Evolutionary conservation across 2,797 vertebrate genomes (phyloP).

Genomic region (Clarias laeviceps): DNA sequence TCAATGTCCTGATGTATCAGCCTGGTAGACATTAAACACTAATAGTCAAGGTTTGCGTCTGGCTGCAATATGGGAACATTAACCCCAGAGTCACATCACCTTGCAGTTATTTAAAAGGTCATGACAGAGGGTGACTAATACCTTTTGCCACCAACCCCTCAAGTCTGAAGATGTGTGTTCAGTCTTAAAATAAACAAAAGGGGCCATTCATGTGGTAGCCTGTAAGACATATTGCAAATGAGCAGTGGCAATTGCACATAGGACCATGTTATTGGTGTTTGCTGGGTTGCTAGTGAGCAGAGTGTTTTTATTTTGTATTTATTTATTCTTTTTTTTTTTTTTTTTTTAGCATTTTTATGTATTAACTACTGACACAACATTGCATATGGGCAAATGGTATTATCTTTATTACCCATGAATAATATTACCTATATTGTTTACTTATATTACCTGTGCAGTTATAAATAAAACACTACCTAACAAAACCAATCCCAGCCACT

Average conservation of each 20-base stretch:
- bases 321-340: not conserved
- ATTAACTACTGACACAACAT: not conserved
- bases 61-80: slow-evolving; percentile 71
- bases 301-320: not conserved
- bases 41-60: slow-evolving; percentile 65
- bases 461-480: not conserved
- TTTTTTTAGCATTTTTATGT: not conserved
- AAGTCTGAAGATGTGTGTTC: slow-evolving; percentile 72
- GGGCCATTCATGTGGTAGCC: slow-evolving; percentile 66
- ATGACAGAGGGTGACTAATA: slow-evolving; percentile 64
- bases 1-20: slow-evolving; percentile 52
- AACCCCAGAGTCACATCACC: slow-evolving; percentile 71
- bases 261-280: slow-evolving; percentile 20
- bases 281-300: slow-evolving; percentile 12
- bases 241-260: slow-evolving; percentile 40
- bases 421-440: too few relatives aligned
- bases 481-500: not conserved
- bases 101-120: slow-evolving; percentile 77
- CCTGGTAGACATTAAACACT: slow-evolving; percentile 57
- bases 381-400: slow-evolving; percentile 4
- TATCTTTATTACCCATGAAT: not conserved
- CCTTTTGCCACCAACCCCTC: slow-evolving; percentile 68
- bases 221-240: slow-evolving; percentile 70
- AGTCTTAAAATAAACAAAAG: slow-evolving; percentile 70
- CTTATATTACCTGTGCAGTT: not conserved